Percentiles rank a stretch among this genome's conserved stretches.
phyloP scores from a whole-genome alignment of 2,113 vertebrate species.

The Trachemys scripta region DNA sequence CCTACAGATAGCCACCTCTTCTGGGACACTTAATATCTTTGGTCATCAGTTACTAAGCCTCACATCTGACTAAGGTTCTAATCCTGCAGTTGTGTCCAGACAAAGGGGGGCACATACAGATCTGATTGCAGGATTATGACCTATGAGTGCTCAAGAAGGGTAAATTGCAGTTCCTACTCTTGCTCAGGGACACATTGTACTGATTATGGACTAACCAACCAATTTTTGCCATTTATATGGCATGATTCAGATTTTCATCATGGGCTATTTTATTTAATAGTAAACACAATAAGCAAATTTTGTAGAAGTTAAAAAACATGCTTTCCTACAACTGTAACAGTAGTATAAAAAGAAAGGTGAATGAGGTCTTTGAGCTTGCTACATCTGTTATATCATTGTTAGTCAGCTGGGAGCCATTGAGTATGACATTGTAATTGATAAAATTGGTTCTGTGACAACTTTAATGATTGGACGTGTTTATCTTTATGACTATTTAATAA shows the following conservation, averaged over 20 bases:
- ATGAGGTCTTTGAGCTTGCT: neutral
- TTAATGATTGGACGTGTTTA: too few relatives aligned
- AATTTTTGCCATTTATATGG: neutral
- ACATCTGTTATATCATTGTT: neutral
- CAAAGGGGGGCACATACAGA: neutral
- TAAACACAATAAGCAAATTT: neutral
- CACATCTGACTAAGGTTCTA: neutral
- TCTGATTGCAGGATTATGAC: neutral
- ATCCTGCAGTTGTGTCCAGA: neutral
- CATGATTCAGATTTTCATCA: neutral
- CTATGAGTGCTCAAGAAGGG: neutral
- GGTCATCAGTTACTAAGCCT: neutral
- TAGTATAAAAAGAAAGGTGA: neutral
- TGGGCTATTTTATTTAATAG: neutral
- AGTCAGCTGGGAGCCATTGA: too few relatives aligned
- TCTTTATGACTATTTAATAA: too few relatives aligned
- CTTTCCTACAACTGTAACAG: neutral
- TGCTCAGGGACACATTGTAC: neutral
- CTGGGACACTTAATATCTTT: too few relatives aligned
- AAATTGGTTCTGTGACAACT: too few relatives aligned
- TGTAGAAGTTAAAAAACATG: neutral
- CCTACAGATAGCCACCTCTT: neutral
- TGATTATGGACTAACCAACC: neutral
- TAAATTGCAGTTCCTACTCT: neutral
- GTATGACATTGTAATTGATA: too few relatives aligned